Evolutionary conservation across 2,113 vertebrate species (phyloP).

Genomic region (Prunella fulvescens): DNA sequence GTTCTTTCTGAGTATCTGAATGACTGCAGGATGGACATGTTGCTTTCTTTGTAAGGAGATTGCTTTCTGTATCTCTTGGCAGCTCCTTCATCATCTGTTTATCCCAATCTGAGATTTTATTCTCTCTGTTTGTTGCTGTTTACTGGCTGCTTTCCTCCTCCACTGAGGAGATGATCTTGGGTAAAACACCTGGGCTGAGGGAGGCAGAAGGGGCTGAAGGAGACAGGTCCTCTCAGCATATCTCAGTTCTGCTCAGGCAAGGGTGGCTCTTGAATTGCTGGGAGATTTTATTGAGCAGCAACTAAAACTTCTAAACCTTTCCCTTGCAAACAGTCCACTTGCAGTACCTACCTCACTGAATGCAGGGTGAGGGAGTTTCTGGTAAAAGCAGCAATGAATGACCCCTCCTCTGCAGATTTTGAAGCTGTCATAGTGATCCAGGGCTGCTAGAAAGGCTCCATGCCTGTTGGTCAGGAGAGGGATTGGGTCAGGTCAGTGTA

Average conservation of each 20-base stretch:
- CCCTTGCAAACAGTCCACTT: background rate
- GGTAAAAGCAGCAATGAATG: rapidly evolving
- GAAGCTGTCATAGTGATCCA: background rate
- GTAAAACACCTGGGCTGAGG: background rate
- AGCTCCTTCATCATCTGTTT: background rate
- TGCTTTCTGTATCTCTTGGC: background rate
- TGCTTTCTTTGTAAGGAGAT: background rate
- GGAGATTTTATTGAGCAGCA: background rate
- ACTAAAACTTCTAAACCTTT: background rate
- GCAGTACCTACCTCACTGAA: background rate
- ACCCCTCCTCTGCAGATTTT: background rate
- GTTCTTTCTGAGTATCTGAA: background rate
- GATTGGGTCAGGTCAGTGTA: background rate
- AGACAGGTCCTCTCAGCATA: background rate
- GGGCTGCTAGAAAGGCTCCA: background rate
- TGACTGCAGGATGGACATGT: background rate
- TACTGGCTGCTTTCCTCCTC: background rate
- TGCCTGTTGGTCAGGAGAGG: background rate
- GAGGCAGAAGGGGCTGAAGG: no score
- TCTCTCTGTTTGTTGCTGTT: background rate
- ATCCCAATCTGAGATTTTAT: background rate
- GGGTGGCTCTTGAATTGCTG: background rate
- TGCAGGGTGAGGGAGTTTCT: background rate
- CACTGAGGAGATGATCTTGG: background rate
- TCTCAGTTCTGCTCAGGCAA: background rate